Evolutionary conservation across 2,888 invertebrate genomes (phyloP).

Genomic region (Ceraclea dissimilis): DNA sequence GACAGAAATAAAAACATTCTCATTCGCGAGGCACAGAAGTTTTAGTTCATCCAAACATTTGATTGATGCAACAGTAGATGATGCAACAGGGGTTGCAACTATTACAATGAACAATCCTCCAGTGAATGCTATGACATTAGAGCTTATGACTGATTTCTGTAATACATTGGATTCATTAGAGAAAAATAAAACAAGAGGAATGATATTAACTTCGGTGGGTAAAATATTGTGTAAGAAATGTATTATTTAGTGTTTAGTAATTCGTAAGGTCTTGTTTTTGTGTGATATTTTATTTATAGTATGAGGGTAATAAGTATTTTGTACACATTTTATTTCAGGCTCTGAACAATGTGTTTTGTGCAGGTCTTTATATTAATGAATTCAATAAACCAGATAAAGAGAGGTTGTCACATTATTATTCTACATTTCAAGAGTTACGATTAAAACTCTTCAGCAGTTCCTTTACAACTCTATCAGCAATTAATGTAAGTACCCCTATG

Average conservation of each 20-base stretch:
- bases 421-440: constrained; percentile 52
- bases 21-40: too few species aligned
- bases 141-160: not conserved
- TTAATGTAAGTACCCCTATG: constrained; percentile 42
- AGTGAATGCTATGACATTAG: not conserved
- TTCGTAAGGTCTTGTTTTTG: too few species aligned
- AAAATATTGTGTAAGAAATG: too few species aligned
- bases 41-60: not conserved
- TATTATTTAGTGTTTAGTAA: too few species aligned
- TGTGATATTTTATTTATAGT: too few species aligned
- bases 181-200: not conserved
- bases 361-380: constrained; percentile 57
- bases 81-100: not conserved
- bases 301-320: too few species aligned
- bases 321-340: constrained; percentile 30
- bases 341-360: constrained; percentile 49
- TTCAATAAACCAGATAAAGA: constrained; percentile 52
- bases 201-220: not conserved
- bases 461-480: constrained; percentile 53
- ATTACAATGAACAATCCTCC: not conserved
- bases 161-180: not conserved
- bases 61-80: not conserved
- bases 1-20: too few species aligned
- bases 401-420: constrained; percentile 49
- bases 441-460: constrained; percentile 48